Base-by-base conservation (phyloP, 2,888 invertebrate genomes). In the Hyles lineata region DNA sequence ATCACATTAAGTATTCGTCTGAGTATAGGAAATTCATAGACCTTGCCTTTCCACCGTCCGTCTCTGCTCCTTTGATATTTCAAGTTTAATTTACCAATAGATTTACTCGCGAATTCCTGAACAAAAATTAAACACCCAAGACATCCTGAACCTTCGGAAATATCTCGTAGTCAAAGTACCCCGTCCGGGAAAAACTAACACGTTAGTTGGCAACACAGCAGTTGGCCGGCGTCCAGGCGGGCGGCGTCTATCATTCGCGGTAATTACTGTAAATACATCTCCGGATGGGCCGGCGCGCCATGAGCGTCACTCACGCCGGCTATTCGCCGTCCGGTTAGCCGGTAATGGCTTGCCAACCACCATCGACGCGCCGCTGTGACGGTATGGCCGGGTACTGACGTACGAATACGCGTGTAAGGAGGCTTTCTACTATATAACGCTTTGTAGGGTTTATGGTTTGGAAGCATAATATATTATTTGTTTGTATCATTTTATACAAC, bases 191-290 rank as follows among this genome's bases (percentile, higher is more conserved):
- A 43, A 43, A 43, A 43, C 43, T 43, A 43, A 67, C 50, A 67
- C 23, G 70, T 60, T 59, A 71, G 35, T 71, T 71, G 70, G 70
- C 70, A 60, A 35, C 70, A 60, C 70, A 58, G 29, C 35, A 43
- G 35, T 60, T 71, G 70, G 70, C 35, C 35, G 60, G 15, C 5
- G 58, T 60, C 70, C 70, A 71, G 58, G 70, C 35, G 60, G 21
- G 35, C 32, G 59, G 21, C 70, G 60, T 70, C 67, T 67, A 67
- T 67, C 67, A 67, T 50, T 67, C 50, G 35, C 70, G 19, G 35
- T 70, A 70, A 70, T 71, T 71, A 60, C 59, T 43, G 59, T 23
- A 58, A 21, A 62, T 32, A 62, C 32, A 17, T 62, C 62, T 62
- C 62, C 29, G 62, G n/a, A 29, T 25, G 62, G 62, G 32, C 32